These are phyloP conservation scores for Sesamia inferens DNA, from an alignment of 2,888 invertebrate species.

Conservation along the genomic window DNA sequence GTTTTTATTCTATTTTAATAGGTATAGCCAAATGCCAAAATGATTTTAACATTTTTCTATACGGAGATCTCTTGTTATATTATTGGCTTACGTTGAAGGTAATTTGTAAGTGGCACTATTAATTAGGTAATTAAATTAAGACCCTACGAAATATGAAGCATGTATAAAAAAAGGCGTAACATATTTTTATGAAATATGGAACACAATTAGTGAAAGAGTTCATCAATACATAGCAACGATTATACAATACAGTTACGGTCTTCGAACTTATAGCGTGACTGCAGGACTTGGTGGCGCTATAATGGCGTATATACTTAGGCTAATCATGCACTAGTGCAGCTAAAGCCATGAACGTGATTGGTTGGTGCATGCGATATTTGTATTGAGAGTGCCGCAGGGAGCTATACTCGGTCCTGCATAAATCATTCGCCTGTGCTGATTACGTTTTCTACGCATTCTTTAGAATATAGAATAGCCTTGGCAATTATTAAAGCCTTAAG, in stretches of 20 bases:
- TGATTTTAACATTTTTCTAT: constrained; percentile 12
- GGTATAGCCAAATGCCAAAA: constrained; percentile 4
- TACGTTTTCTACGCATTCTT: constrained; percentile 14
- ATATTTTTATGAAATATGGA: constrained; percentile 6
- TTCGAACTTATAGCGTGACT: constrained; percentile 50
- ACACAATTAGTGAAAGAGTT: constrained; percentile 29
- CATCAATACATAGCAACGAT: constrained; percentile 44
- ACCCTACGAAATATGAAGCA: neutral
- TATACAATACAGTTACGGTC: constrained; percentile 31
- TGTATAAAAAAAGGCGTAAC: constrained; percentile 1
- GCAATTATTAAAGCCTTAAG: neutral
- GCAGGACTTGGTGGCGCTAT: neutral
- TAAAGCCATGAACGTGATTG: constrained; percentile 25
- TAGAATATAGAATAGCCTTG: neutral
- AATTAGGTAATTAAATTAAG: neutral
- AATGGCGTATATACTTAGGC: constrained; percentile 36
- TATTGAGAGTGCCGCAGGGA: constrained; percentile 35
- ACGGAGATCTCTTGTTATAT: neutral
- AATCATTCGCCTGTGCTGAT: neutral
- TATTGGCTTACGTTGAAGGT: neutral
- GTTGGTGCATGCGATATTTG: constrained; percentile 39
- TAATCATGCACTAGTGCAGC: constrained; percentile 35
- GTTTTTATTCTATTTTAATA: too few relatives aligned
- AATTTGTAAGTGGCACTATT: neutral
- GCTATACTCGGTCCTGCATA: constrained; percentile 12